Evolutionary conservation across 2,888 invertebrate genomes (phyloP).

Genomic region (Andricus quercusramuli): DNA sequence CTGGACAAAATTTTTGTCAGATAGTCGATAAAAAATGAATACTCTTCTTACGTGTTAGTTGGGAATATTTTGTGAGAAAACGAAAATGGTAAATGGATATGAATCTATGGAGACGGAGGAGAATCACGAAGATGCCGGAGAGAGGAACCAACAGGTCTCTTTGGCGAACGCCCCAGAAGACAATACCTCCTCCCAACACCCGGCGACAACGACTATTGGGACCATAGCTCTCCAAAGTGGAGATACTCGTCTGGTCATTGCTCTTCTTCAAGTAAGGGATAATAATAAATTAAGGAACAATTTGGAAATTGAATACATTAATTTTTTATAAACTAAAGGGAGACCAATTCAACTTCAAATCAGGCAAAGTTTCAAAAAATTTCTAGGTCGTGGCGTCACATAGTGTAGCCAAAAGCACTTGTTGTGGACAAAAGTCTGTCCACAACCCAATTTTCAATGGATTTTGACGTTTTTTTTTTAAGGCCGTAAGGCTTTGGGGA

Average conservation of each 20-base stretch:
- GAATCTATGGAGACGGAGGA: constrained; percentile 59
- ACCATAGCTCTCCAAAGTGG: constrained; percentile 95
- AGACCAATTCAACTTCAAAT: too few relatives aligned
- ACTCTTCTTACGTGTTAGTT: neutral
- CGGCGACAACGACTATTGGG: constrained; percentile 90
- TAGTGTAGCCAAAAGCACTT: too few relatives aligned
- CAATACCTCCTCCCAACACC: constrained; percentile 58
- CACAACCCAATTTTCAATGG: too few relatives aligned
- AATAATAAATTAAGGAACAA: constrained; percentile 1
- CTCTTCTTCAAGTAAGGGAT: constrained; percentile 89
- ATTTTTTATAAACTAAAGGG: too few relatives aligned
- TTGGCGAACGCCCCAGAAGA: constrained; percentile 65
- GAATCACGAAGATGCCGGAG: constrained; percentile 56
- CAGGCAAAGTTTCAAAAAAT: too few relatives aligned
- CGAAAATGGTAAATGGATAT: constrained; percentile 64
- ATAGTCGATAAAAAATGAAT: neutral
- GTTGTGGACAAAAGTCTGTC: too few relatives aligned
- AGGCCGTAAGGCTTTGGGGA: too few relatives aligned
- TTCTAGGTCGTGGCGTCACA: too few relatives aligned
- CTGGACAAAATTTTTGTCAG: neutral
- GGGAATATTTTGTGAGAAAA: constrained; percentile 40
- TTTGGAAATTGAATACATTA: neutral
- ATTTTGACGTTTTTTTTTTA: too few relatives aligned
- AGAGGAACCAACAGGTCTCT: constrained; percentile 52
- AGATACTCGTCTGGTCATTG: constrained; percentile 91